Conservation (phyloP, 2,113 vertebrate genomes). For the Eurypyga helias region DNA sequence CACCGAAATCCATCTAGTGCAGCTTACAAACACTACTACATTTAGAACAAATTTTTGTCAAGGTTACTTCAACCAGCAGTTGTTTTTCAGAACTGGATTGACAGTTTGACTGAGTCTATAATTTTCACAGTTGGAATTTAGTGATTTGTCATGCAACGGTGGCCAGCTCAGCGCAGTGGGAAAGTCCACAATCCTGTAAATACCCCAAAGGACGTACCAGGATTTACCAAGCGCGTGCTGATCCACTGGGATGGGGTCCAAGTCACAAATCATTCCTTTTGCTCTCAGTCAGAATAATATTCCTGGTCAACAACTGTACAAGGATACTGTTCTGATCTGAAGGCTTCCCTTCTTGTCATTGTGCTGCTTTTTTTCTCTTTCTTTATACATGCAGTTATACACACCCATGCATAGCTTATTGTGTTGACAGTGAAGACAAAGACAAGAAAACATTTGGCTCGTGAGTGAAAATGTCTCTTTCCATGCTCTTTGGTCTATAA, state of each 20-base stretch:
- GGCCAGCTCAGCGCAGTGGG: slow-evolving; percentile 60
- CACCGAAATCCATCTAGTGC: slow-evolving; percentile 30
- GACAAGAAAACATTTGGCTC: neutral
- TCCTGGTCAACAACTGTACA: neutral
- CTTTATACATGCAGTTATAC: neutral
- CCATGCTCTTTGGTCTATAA: neutral
- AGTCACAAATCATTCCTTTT: slow-evolving; percentile 6
- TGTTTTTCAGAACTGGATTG: slow-evolving; percentile 74
- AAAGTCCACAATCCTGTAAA: slow-evolving; percentile 47
- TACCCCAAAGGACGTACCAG: slow-evolving; percentile 38
- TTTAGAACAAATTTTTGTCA: slow-evolving; percentile 68
- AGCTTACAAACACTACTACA: slow-evolving; percentile 58
- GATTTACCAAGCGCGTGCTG: slow-evolving; percentile 59
- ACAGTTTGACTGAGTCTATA: slow-evolving; percentile 69
- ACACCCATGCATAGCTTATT: neutral
- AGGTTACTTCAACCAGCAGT: slow-evolving; percentile 67
- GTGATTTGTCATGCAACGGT: slow-evolving; percentile 72
- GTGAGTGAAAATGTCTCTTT: neutral
- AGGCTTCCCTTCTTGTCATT: neutral
- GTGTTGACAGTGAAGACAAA: neutral
- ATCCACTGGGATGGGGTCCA: slow-evolving; percentile 39
- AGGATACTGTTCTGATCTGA: fast-evolving
- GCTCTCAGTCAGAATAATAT: neutral
- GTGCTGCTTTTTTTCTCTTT: slow-evolving; percentile 9
- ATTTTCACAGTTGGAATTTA: slow-evolving; percentile 79